Evolutionary conservation across 2,888 invertebrate genomes (phyloP).

Genomic region (Melieria picta): DNA sequence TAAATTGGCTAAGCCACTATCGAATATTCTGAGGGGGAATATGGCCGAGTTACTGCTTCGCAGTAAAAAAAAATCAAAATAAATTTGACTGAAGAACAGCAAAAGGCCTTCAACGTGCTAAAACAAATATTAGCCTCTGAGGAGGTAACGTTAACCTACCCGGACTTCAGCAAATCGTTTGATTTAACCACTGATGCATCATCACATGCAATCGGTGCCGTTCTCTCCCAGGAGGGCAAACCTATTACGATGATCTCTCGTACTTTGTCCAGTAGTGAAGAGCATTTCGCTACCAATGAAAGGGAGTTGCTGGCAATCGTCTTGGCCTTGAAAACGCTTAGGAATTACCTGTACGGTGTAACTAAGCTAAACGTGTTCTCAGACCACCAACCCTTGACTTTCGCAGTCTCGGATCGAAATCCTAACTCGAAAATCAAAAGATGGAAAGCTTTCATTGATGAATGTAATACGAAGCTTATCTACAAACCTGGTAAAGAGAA

Average conservation of each 20-base stretch:
- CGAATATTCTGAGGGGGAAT: constrained; percentile 7
- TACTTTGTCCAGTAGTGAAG: constrained; percentile 6
- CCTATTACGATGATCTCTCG: constrained; percentile 6
- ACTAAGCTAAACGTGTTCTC: neutral
- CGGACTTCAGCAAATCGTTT: neutral
- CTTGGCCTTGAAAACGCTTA: constrained; percentile 7
- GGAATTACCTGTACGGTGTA: constrained; percentile 10
- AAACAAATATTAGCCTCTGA: neutral
- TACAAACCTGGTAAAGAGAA: no score
- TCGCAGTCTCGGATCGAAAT: no score
- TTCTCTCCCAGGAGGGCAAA: constrained; percentile 8
- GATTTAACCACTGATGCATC: constrained; percentile 9
- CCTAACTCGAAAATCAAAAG: no score
- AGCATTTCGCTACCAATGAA: constrained; percentile 12
- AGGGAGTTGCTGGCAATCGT: constrained; percentile 1
- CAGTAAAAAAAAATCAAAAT: constrained; percentile 19
- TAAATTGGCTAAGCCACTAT: constrained; percentile 9
- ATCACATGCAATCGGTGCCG: neutral
- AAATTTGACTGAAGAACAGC: constrained; percentile 9
- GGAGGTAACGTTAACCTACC: constrained; percentile 3
- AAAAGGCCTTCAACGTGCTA: constrained; percentile 8
- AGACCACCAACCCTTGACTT: no score
- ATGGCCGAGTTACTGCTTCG: constrained; percentile 8
- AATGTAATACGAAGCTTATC: no score
- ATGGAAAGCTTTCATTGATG: no score